A percentile compares a stretch with the other conserved stretches of the same genome.
These are phyloP conservation scores for Penelope pileata DNA, from an alignment of 2,113 vertebrate species.

Conservation along the genomic window DNA sequence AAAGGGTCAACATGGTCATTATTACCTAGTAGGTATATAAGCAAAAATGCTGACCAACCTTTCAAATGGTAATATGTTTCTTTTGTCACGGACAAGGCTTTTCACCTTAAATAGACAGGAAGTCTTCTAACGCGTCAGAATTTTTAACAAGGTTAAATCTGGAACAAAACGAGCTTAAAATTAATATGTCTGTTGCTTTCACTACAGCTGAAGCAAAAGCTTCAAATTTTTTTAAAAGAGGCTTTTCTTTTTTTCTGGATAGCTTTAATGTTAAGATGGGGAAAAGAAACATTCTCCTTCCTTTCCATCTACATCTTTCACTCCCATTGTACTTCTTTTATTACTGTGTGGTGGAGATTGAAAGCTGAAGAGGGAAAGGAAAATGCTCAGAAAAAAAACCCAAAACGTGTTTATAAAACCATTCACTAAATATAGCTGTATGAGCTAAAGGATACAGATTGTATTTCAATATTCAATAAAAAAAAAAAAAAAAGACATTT, in stretches of 20 bases:
- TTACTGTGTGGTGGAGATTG: neutral
- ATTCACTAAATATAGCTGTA: neutral
- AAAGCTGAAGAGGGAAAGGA: neutral
- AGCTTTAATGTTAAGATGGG: neutral
- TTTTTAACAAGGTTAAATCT: conserved; percentile 25
- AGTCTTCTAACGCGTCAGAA: neutral
- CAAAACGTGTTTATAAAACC: neutral
- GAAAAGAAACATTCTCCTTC: neutral
- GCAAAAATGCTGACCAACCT: conserved; percentile 36
- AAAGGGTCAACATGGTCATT: conserved; percentile 36
- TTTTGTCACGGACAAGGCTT: conserved; percentile 21
- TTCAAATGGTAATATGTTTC: conserved; percentile 42
- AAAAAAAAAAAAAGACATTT: neutral
- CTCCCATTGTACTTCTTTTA: conserved; percentile 6
- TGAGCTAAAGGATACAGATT: neutral
- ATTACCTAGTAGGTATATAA: neutral
- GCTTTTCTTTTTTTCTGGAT: no score
- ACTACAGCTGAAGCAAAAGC: neutral
- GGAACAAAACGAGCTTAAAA: neutral
- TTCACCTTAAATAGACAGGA: conserved; percentile 18
- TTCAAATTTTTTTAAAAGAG: conserved; percentile 4
- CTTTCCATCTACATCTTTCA: neutral
- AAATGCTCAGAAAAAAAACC: neutral
- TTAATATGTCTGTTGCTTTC: conserved; percentile 4
- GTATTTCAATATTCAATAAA: neutral